phyloP scores from a whole-genome alignment of 2,888 invertebrate species.

The Scaptomyza parva region DNA sequence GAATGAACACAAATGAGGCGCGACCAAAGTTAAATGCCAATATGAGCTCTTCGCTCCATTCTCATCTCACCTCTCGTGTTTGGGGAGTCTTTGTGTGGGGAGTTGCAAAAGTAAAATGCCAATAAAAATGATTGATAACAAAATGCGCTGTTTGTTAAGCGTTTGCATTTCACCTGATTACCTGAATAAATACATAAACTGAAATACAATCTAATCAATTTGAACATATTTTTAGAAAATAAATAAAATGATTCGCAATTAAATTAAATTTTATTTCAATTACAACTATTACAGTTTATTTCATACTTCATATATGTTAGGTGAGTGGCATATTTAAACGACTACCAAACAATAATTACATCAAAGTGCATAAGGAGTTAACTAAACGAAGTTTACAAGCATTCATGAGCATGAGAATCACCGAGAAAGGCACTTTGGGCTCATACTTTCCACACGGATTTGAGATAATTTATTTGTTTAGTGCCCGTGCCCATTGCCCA shows the following conservation, averaged over 20 bases:
- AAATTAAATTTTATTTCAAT: too few species aligned
- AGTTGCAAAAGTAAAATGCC: neutral
- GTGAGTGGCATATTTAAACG: neutral
- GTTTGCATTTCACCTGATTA: neutral
- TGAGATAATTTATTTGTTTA: constrained; percentile 42
- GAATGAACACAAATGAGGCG: constrained; percentile 50
- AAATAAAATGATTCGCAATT: too few species aligned
- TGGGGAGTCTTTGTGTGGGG: constrained; percentile 2
- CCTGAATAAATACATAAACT: too few species aligned
- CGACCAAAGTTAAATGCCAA: constrained; percentile 35
- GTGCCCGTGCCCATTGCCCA: constrained; percentile 15
- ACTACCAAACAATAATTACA: neutral
- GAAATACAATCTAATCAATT: neutral
- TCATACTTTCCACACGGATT: neutral
- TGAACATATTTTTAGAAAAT: too few species aligned
- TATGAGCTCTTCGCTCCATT: constrained; percentile 20
- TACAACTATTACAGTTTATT: too few species aligned
- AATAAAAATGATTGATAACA: neutral
- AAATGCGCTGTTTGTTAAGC: neutral
- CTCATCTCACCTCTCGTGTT: constrained; percentile 12
- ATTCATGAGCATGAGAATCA: constrained; percentile 22
- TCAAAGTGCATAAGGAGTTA: neutral
- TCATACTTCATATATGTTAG: too few species aligned
- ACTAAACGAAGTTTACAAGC: neutral
- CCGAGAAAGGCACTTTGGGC: constrained; percentile 19